Evolutionary conservation across 1,140 invertebrate genomes (phyloP).

Genomic region (Drosophila biarmipes): DNA sequence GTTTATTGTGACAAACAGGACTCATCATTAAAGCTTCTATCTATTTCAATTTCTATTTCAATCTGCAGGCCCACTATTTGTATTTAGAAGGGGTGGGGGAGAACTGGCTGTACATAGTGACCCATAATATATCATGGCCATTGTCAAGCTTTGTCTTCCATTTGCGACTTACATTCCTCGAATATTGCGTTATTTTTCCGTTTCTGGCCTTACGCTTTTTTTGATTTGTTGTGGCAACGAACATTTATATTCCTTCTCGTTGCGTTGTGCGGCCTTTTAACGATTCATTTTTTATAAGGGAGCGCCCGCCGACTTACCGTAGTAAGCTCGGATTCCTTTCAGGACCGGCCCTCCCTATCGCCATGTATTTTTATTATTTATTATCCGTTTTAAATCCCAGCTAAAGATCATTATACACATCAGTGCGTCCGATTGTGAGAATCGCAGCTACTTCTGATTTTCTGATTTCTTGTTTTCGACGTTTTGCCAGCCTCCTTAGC

Average conservation of each 20-base stretch:
- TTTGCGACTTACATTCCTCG: constrained; percentile 52
- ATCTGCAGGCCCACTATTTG: constrained; percentile 26
- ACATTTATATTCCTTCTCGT: constrained; percentile 78
- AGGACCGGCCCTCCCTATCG: constrained; percentile 27
- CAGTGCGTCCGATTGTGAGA: constrained; percentile 81
- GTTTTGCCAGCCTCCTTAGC: constrained; percentile 48
- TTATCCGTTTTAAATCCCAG: constrained; percentile 82
- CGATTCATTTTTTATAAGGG: constrained; percentile 79
- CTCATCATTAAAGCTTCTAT: constrained; percentile 64
- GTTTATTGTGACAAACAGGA: constrained; percentile 32
- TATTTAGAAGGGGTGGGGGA: neutral
- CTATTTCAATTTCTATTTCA: constrained; percentile 56
- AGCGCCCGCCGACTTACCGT: constrained; percentile 51
- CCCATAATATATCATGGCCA: constrained; percentile 68
- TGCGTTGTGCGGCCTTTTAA: constrained; percentile 71
- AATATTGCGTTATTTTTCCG: constrained; percentile 56
- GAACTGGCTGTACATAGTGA: neutral
- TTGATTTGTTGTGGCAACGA: constrained; percentile 71
- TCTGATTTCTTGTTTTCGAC: constrained; percentile 81
- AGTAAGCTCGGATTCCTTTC: constrained; percentile 60
- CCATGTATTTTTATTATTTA: constrained; percentile 82
- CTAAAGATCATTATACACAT: constrained; percentile 84
- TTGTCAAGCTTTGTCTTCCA: constrained; percentile 62
- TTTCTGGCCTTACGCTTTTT: constrained; percentile 48
- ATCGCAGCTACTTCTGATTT: constrained; percentile 80